Base-by-base conservation (phyloP, 2,888 invertebrate genomes). In the Drosophila fulvimacula region DNA sequence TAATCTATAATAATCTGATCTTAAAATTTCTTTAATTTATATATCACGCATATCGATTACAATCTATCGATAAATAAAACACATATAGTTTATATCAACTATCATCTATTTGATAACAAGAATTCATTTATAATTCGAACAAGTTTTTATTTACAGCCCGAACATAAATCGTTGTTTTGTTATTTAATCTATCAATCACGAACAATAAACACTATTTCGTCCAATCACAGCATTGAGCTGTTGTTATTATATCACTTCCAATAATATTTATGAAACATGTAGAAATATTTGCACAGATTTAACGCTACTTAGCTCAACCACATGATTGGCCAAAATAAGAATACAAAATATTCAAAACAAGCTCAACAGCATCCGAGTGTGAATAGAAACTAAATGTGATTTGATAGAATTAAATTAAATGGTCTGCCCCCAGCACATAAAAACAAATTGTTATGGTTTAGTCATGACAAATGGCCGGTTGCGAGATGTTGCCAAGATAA, bases 391-490 rank as follows among this genome's bases (percentile, higher is more conserved):
- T 10, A 30, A 41, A n/a, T 34, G 10, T 6, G 30, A 15, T 42
- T n/a, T 5, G 13, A 13, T 59, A 34, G 36, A 19, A 41, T 24
- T 2, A 36, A 19, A 41, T 24, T 2, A 36, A 19, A 21, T 42
- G 15, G 10, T 6, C 24, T 32, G 5, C 15, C 2, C 1, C 39
- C 11, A 11, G 6, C 46, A 11, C 5, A 21, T 46, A 10, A 17
- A 38, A 38, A 32, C 15, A 27, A 48, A 63, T 60, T 32, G 59
- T 34, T 24, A 17, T 60, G 19, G 24, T n/a, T 30, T 36, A 38
- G 57, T 44, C 44, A 46, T 46, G 44, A 44, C 24, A 44, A 27
- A n/a, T 15, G 13, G 21, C 15, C 15, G 3, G 7, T 42, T 42
- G 6, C 48, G 11, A 48, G 30, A 48, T 17, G 17, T 46, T 19